Evolutionary conservation across 2,113 vertebrate genomes (phyloP).

Genomic region (Hemicordylus capensis): DNA sequence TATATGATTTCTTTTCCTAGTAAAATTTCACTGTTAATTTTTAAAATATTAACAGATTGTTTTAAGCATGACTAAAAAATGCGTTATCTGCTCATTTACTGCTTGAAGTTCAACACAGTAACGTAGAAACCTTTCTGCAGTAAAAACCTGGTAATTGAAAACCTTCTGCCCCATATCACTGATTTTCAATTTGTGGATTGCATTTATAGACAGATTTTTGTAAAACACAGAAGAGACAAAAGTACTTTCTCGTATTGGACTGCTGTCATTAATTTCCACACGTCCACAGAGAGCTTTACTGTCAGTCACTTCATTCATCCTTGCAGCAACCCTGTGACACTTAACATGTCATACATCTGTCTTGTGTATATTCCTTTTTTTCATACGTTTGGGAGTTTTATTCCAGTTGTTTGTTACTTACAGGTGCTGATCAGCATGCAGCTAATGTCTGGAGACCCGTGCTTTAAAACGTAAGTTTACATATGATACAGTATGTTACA

Average conservation of each 20-base stretch:
- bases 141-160: too few species aligned
- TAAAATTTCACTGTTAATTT: too few species aligned
- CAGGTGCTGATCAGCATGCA: slow-evolving; percentile 95
- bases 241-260: too few species aligned
- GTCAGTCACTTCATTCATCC: not conserved
- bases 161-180: too few species aligned
- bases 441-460: slow-evolving; percentile 95
- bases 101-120: too few species aligned
- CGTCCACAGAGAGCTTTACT: not conserved
- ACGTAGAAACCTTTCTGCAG: too few species aligned
- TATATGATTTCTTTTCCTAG: not conserved
- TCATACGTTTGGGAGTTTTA: not conserved
- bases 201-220: not conserved
- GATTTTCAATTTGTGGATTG: too few species aligned
- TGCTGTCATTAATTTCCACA: not conserved
- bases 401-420: slow-evolving; percentile 7
- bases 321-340: not conserved
- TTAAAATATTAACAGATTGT: too few species aligned
- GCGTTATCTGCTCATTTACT: too few species aligned
- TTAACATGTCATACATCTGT: not conserved
- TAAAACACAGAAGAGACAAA: not conserved
- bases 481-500: not conserved
- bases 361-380: not conserved
- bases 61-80: too few species aligned
- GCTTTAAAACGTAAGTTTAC: slow-evolving; percentile 94